Evolutionary conservation across 2,888 invertebrate species (phyloP).

Genomic region (Serripes groenlandicus): DNA sequence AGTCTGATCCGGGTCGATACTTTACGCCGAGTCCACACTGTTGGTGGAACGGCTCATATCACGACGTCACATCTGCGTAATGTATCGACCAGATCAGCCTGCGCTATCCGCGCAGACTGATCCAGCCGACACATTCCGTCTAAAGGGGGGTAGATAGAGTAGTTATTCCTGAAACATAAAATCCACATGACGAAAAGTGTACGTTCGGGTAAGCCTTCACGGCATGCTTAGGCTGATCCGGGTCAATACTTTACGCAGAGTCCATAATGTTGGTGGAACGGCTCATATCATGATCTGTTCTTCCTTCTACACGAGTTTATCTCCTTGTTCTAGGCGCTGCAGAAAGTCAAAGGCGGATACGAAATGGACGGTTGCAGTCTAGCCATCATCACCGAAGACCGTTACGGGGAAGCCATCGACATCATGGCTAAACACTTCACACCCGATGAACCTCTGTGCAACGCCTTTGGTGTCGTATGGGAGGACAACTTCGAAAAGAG

Average conservation of each 20-base stretch:
- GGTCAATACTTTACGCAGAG: background rate
- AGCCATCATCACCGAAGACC: constrained; percentile 51
- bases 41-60: too few species aligned
- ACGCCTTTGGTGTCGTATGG: constrained; percentile 57
- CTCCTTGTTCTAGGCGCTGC: constrained; percentile 41
- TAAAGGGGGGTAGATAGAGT: too few species aligned
- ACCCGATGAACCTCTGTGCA: constrained; percentile 60
- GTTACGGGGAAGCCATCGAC: constrained; percentile 49
- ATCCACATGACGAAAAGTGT: background rate
- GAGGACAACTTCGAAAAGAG: constrained; percentile 40
- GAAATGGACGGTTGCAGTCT: constrained; percentile 47
- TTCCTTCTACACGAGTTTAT: background rate
- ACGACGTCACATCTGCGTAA: too few species aligned
- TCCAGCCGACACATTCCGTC: too few species aligned
- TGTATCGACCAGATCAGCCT: too few species aligned
- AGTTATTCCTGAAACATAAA: background rate
- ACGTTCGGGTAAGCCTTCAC: background rate
- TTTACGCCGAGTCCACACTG: too few species aligned
- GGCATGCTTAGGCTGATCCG: background rate
- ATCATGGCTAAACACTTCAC: constrained; percentile 60
- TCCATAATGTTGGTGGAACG: background rate
- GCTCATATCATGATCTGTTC: background rate
- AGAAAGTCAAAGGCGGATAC: constrained; percentile 36
- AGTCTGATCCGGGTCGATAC: too few species aligned
- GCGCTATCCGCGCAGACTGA: too few species aligned